Base-by-base conservation (phyloP, 1,140 invertebrate genomes). In the Cotesia vestalis region DNA sequence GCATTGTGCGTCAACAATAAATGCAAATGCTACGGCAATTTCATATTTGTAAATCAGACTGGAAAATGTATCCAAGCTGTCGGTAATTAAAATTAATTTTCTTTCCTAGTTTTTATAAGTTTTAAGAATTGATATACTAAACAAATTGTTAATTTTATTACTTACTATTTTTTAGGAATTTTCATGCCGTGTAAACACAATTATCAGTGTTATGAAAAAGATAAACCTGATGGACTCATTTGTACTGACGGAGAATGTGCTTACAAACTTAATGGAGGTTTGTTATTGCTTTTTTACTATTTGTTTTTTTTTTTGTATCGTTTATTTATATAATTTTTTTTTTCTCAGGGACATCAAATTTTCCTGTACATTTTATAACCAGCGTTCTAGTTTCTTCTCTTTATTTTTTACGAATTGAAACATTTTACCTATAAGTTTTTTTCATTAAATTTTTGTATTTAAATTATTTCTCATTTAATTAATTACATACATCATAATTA, bases 31-130 rank as follows among this genome's bases (percentile, higher is more conserved):
- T 51, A 69, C 27, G 40, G 72, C 4, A 52, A 64, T 2, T 61
- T 77, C 55, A 75, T 73, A 71, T 72, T 66, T 57, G 71, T 62
- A 2, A 78, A 80, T 8, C 17, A 68, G 17, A 81, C 78, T 34
- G 62, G 63, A n/a, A 66, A 14, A 14, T 72, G 70, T 60, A 38
- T 72, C 3, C 14, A 40, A 59, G 11, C 12, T 5, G 2, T 17
- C 34, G 70, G 70, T 72, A 71, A 71, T n/a, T 62, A 36, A 51
- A 27, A 27, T 27, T 27, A 27, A 27, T 46, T 46, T 36, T 38
- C 14, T 64, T 63, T 40, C 5, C n/a, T n/a, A n/a, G 27, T 27
- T 27, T 17, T 55, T 14, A 55, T 55, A 14, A 5, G 12, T 6
- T 12, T 60, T 8, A 60, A 27, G 20, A 27, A 20, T 34, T 60